Percentiles rank a stretch among this genome's conserved stretches.
These are phyloP conservation scores for Prenolepis imparis DNA, from an alignment of 2,888 invertebrate genomes.

Conservation along the genomic window DNA sequence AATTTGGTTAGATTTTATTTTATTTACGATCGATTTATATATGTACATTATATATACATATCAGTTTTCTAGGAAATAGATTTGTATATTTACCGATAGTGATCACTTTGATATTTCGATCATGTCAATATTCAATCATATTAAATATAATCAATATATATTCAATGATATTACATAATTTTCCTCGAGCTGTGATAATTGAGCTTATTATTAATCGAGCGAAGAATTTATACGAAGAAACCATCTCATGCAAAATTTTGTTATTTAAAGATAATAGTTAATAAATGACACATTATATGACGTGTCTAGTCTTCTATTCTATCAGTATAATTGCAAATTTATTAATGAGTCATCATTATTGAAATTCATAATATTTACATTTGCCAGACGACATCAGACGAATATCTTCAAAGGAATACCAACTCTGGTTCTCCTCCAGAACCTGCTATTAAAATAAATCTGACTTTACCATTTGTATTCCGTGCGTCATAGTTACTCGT, in stretches of 20 bases:
- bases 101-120: not conserved
- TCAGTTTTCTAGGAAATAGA: not conserved
- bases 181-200: not conserved
- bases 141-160: slow-evolving; percentile 13
- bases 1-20: not conserved
- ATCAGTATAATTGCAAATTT: not conserved
- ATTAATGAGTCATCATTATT: not conserved
- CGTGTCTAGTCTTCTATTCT: not conserved
- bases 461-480: not conserved
- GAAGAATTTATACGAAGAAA: not conserved
- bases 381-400: not conserved
- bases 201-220: not conserved
- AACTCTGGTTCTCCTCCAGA: not conserved
- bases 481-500: not conserved
- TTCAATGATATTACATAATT: no score
- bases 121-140: not conserved
- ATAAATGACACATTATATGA: not conserved
- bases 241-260: not conserved
- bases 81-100: not conserved
- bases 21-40: not conserved
- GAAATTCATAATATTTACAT: not conserved
- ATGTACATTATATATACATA: not conserved
- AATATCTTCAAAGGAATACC: not conserved
- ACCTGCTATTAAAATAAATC: slow-evolving; percentile 3
- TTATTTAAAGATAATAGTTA: not conserved